Percentiles rank a stretch among this genome's conserved stretches.
These are phyloP conservation scores for Cebidichthys violaceus DNA, from an alignment of 2,113 vertebrate genomes.

Conservation along the genomic window DNA sequence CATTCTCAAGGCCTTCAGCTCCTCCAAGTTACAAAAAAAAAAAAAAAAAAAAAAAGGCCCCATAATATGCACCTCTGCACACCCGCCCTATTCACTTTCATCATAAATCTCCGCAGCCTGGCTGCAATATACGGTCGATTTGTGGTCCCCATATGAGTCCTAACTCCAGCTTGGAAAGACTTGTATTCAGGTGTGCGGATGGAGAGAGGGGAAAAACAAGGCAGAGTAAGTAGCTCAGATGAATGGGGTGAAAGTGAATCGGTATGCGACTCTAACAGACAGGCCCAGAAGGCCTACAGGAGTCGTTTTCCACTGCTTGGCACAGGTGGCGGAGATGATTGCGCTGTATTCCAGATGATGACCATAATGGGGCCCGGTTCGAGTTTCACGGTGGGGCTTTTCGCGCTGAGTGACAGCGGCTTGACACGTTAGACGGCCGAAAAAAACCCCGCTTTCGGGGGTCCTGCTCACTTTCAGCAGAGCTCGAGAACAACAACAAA, in stretches of 20 bases:
- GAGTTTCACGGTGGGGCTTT: constrained; percentile 49
- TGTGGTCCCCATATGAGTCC: constrained; percentile 72
- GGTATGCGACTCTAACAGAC: constrained; percentile 21
- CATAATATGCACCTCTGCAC: constrained; percentile 66
- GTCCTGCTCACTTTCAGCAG: constrained; percentile 12
- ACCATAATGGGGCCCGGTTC: constrained; percentile 62
- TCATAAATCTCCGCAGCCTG: constrained; percentile 70
- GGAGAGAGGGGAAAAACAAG: constrained; percentile 15
- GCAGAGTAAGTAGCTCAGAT: not conserved
- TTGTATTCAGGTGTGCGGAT: constrained; percentile 63
- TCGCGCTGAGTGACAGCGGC: constrained; percentile 49
- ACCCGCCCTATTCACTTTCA: constrained; percentile 65
- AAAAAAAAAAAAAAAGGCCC: constrained; percentile 3
- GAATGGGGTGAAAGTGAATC: constrained; percentile 35
- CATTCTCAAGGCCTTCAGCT: constrained; percentile 44
- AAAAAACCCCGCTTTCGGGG: not conserved
- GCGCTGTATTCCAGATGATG: constrained; percentile 70
- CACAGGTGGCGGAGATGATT: constrained; percentile 71
- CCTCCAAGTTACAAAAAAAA: constrained; percentile 39
- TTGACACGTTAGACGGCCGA: constrained; percentile 46
- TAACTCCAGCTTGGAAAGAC: constrained; percentile 55
- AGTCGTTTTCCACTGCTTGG: constrained; percentile 35
- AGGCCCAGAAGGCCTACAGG: constrained; percentile 48
- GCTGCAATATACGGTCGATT: constrained; percentile 64
- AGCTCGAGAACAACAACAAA: not conserved